A percentile compares a stretch with the other conserved stretches of the same genome.
These are phyloP conservation scores for Theodoxus fluviatilis DNA, from an alignment of 2,888 invertebrate species.

Conservation along the genomic window DNA sequence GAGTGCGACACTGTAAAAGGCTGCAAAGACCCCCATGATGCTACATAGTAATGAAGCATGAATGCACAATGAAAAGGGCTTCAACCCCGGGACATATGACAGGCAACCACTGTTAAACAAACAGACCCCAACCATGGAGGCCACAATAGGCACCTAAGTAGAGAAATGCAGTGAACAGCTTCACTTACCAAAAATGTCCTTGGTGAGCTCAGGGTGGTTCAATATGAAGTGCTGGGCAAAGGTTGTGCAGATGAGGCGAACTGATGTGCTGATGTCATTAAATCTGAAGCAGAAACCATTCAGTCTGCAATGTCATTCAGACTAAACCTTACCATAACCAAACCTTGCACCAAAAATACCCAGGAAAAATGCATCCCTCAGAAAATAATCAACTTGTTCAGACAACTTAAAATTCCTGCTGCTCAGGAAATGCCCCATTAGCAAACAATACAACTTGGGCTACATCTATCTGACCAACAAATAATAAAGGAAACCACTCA, in stretches of 20 bases:
- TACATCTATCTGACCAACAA: no score
- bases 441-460: no score
- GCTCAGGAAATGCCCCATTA: no score
- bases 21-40: no score
- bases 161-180: background rate
- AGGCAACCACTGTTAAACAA: background rate
- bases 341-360: background rate
- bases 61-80: background rate
- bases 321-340: background rate
- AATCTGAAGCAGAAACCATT: constrained; percentile 71
- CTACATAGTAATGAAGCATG: no score
- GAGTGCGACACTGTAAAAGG: no score
- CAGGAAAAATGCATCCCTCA: no score
- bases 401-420: no score
- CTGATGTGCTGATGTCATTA: constrained; percentile 91
- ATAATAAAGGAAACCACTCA: no score
- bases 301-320: no score
- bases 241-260: constrained; percentile 94
- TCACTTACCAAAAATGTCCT: constrained; percentile 85
- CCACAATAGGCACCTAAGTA: background rate
- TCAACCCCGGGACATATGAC: background rate
- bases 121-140: background rate
- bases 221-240: constrained; percentile 96
- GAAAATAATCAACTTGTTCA: constrained; percentile 16
- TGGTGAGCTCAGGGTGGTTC: constrained; percentile 88